Conservation (phyloP, 1,140 invertebrate genomes). For the Macrobrachium rosenbergii region DNA sequence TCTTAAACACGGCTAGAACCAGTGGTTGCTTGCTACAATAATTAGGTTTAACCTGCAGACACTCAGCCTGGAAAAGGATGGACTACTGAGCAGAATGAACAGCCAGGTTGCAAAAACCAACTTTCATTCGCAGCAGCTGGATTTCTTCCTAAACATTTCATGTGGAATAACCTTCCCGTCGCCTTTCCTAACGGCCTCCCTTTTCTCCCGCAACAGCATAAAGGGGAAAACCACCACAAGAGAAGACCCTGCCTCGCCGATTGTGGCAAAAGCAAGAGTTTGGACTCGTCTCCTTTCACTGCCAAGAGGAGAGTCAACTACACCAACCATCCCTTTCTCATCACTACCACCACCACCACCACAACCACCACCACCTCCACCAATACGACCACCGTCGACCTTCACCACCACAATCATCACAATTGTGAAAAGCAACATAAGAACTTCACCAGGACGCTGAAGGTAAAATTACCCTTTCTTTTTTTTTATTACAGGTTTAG, state of each 20-base stretch:
- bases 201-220: constrained; percentile 24
- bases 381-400: constrained; percentile 24
- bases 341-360: constrained; percentile 23
- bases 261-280: constrained; percentile 49
- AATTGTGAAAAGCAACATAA: constrained; percentile 37
- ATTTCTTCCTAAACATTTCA: too few relatives aligned
- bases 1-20: too few relatives aligned
- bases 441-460: constrained; percentile 46
- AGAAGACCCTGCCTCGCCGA: constrained; percentile 35
- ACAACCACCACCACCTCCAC: constrained; percentile 14
- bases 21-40: too few relatives aligned
- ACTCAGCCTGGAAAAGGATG: too few relatives aligned
- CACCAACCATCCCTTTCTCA: neutral
- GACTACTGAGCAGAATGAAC: too few relatives aligned
- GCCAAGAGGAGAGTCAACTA: constrained; percentile 24
- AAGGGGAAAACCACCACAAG: constrained; percentile 37
- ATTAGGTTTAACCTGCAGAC: too few relatives aligned
- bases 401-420: neutral
- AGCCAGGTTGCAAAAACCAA: too few relatives aligned
- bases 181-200: neutral
- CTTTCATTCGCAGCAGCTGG: too few relatives aligned
- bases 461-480: neutral
- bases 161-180: too few relatives aligned
- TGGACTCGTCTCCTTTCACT: constrained; percentile 49
- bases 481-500: neutral